Conservation (phyloP, 2,888 invertebrate genomes). For the Pomacea canaliculata region DNA sequence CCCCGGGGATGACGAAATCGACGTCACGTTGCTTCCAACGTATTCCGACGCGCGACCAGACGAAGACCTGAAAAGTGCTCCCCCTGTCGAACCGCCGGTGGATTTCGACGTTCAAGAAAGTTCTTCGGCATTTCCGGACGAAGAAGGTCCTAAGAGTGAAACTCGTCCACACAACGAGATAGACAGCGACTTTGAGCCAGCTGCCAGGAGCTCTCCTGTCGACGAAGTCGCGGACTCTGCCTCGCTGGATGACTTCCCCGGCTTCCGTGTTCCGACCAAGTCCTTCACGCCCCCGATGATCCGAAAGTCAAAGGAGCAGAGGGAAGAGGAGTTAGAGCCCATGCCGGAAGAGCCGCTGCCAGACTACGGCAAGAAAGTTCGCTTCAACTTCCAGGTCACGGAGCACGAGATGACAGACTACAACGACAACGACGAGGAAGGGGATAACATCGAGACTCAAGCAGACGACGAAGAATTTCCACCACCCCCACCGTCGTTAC, state of each 20-base stretch:
- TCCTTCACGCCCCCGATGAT: constrained; percentile 4
- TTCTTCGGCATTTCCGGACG: background rate
- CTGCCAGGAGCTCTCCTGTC: background rate
- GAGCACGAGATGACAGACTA: constrained; percentile 27
- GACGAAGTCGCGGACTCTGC: constrained; percentile 7
- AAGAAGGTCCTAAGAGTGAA: background rate
- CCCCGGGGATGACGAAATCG: background rate
- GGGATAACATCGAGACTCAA: background rate
- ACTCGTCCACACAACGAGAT: background rate
- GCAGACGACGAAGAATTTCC: background rate
- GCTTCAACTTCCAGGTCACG: constrained; percentile 42
- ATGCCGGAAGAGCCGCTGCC: constrained; percentile 45
- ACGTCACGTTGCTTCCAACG: background rate
- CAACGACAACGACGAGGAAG: background rate
- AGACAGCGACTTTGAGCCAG: background rate
- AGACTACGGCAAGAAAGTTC: constrained; percentile 53
- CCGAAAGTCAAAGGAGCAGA: background rate
- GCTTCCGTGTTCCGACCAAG: background rate
- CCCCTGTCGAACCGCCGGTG: background rate
- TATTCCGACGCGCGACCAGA: background rate
- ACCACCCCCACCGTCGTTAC: background rate
- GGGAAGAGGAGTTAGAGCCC: constrained; percentile 2
- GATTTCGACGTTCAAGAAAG: constrained; percentile 4
- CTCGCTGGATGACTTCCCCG: background rate
- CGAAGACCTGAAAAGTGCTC: background rate